Evolutionary conservation across 2,113 vertebrate species (phyloP).

Genomic region (Papio anubis): DNA sequence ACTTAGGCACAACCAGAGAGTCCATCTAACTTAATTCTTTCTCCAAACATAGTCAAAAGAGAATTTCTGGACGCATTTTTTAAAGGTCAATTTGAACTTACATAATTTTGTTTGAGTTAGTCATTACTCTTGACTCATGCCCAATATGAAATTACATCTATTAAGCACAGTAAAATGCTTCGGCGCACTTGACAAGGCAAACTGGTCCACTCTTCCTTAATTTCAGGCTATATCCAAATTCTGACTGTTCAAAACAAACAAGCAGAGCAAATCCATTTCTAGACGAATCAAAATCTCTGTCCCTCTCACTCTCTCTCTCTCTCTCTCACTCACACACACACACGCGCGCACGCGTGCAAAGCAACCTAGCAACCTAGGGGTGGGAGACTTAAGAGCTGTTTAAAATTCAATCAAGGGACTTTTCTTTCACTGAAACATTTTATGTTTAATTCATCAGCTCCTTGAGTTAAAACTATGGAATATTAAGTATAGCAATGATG

Average conservation of each 20-base stretch:
- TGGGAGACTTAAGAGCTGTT: not conserved
- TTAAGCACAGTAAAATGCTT: not conserved
- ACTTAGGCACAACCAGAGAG: not conserved
- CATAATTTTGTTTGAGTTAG: not conserved
- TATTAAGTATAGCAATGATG: not conserved
- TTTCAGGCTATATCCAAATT: not conserved
- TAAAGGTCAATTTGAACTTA: not conserved
- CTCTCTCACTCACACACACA: no score
- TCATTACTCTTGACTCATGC: not conserved
- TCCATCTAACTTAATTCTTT: not conserved
- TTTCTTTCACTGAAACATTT: conserved; percentile 9
- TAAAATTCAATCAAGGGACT: not conserved
- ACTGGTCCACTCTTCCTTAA: not conserved
- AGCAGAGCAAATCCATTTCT: not conserved
- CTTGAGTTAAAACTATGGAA: not conserved
- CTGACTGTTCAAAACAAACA: not conserved
- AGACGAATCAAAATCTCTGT: not conserved
- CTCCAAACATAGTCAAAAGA: not conserved
- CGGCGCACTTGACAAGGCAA: not conserved
- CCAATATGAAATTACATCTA: not conserved
- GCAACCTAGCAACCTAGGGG: not conserved
- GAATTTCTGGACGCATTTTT: not conserved
- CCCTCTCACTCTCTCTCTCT: no score
- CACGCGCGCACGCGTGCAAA: not conserved
- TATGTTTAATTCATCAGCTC: not conserved